Percentiles rank a stretch among this genome's conserved stretches.
phyloP scores from a whole-genome alignment of 2,113 vertebrate genomes.

The Callopanchax toddi region DNA sequence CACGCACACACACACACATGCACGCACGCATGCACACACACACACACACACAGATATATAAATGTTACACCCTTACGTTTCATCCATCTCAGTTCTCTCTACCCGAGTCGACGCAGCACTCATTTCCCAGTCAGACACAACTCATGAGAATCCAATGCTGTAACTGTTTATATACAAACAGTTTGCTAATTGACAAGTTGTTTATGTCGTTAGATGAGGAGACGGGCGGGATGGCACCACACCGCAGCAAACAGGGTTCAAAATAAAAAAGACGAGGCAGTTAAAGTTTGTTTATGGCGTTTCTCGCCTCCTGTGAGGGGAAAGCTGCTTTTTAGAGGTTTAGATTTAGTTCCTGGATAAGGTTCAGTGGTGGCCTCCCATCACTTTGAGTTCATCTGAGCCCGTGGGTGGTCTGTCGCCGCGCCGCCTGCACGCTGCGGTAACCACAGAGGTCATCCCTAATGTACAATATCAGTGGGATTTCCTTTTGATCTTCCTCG shows the following conservation, averaged over 20 bases:
- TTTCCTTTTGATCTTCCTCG: slow-evolving; percentile 40
- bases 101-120: slow-evolving; percentile 10
- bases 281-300: slow-evolving; percentile 57
- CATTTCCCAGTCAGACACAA: slow-evolving; percentile 28
- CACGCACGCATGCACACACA: not conserved
- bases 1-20: not conserved
- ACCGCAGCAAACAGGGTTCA: slow-evolving; percentile 48
- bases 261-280: slow-evolving; percentile 24
- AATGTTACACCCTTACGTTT: slow-evolving; percentile 22
- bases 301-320: slow-evolving; percentile 26
- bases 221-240: slow-evolving; percentile 14
- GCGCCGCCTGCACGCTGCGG: slow-evolving; percentile 6
- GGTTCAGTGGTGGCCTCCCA: slow-evolving; percentile 17
- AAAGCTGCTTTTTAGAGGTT: slow-evolving; percentile 23
- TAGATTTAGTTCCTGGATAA: slow-evolving; percentile 21
- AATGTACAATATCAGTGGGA: slow-evolving; percentile 21
- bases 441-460: slow-evolving; percentile 30
- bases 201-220: slow-evolving; percentile 57
- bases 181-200: slow-evolving; percentile 69
- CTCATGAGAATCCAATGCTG: slow-evolving; percentile 36
- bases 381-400: slow-evolving; percentile 31
- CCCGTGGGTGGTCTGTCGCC: slow-evolving; percentile 51
- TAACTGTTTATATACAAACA: slow-evolving; percentile 64
- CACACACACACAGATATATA: not conserved
- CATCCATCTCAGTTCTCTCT: slow-evolving; percentile 14